phyloP scores from a whole-genome alignment of 2,113 vertebrate genomes.

The Tupaia chinensis region DNA sequence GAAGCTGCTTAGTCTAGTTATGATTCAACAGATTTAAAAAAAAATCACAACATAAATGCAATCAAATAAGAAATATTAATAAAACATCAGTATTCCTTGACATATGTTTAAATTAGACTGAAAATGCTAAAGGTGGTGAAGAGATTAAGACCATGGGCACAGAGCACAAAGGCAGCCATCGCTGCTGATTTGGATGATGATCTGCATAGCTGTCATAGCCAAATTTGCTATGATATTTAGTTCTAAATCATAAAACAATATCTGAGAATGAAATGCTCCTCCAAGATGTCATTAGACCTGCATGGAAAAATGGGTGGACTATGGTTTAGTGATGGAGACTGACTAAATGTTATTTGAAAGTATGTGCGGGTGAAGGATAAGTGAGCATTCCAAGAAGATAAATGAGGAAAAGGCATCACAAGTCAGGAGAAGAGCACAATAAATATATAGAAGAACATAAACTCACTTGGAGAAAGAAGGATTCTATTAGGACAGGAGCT shows the following conservation, averaged over 20 bases:
- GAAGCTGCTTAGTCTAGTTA: constrained; percentile 13
- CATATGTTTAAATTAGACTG: not conserved
- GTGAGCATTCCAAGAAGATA: not conserved
- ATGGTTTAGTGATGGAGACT: not conserved
- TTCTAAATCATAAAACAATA: not conserved
- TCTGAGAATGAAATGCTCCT: not conserved
- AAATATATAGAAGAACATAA: not conserved
- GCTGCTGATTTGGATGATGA: not conserved
- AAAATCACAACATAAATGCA: not conserved
- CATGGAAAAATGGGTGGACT: not conserved
- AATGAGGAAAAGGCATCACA: not conserved
- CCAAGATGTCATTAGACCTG: not conserved
- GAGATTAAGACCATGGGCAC: not conserved
- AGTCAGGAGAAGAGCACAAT: not conserved
- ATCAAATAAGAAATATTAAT: not conserved
- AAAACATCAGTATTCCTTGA: not conserved
- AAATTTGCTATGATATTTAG: not conserved
- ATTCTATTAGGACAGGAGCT: not conserved
- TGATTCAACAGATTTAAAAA: not conserved
- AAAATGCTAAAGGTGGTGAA: not conserved
- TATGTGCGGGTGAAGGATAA: not conserved
- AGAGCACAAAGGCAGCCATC: too few relatives aligned
- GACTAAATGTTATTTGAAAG: not conserved
- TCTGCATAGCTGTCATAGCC: not conserved
- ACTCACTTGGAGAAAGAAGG: not conserved